Base-by-base conservation (phyloP, 1,140 invertebrate species). In the Pinna nobilis region DNA sequence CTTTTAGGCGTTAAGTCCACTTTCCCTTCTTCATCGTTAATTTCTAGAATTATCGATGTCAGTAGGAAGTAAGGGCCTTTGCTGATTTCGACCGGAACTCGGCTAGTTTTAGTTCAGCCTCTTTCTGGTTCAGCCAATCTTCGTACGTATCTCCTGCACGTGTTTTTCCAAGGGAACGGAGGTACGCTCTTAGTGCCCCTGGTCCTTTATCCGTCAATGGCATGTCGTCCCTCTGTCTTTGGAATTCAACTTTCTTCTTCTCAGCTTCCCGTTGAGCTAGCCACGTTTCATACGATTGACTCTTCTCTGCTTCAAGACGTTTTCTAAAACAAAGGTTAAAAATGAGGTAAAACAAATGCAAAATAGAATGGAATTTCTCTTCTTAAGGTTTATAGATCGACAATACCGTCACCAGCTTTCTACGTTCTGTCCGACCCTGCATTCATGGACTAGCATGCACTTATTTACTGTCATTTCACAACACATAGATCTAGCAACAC, bases 111-210 rank as follows among this genome's bases (percentile, higher is more conserved):
- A 83, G n/a, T 50, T 84, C 78, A 25, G 63, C 64, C 60, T 82
- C 82, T 50, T 84, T 84, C n/a, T 78, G 64, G 35, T 77, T 67
- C 49, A 84, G 63, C 82, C 82, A 84, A 44, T 84, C 79, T 32
- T 82, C 78, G 50, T 81, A 84, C 0, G 68, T 68, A 25, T 78
- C 74, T 7, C 80, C 82, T 1, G 76, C 65, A 23, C 72, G 78
- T 25, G 76, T 76, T 18, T 76, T 78, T 15, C 78, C 82, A 3
- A 84, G 65, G 18, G 78, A 78, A 18, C 79, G 25, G 2, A 84
- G 76, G 35, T 84, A 84, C 0, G 63, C n/a, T 37, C 82, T 71
- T 28, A 84, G 51, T 15, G 80, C 80, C 28, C 82, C 77, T n/a
- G 53, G 68, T 33, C 53, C 69, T 18, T 49, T 70, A 37, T 70